Percentiles rank a stretch among this genome's conserved stretches.
phyloP scores from a whole-genome alignment of 2,888 invertebrate species.

The Xestia ashworthii region DNA sequence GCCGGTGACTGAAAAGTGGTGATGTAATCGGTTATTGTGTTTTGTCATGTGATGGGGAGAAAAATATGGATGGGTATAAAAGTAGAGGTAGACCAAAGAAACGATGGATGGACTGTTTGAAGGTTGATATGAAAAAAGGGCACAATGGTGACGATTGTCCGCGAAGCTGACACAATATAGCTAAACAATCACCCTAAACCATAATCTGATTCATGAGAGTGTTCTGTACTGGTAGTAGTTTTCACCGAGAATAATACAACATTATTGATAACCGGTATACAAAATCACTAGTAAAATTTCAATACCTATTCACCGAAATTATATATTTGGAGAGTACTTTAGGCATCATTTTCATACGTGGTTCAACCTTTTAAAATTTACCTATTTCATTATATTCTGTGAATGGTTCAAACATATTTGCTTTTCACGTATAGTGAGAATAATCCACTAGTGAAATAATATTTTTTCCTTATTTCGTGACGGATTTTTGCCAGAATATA shows the following conservation, averaged over 20 bases:
- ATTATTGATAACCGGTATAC: not conserved
- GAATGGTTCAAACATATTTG: not conserved
- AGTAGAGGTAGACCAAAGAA: too few relatives aligned
- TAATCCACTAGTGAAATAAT: slow-evolving; percentile 5
- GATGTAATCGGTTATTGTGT: too few relatives aligned
- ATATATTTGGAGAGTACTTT: not conserved
- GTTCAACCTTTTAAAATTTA: not conserved
- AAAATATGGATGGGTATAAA: too few relatives aligned
- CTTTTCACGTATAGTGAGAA: slow-evolving; percentile 1
- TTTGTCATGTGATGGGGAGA: too few relatives aligned
- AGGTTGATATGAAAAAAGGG: too few relatives aligned
- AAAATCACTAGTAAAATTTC: not conserved
- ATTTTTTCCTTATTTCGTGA: slow-evolving; percentile 27
- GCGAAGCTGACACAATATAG: not conserved
- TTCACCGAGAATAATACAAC: not conserved
- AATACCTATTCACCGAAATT: not conserved
- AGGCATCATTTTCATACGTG: not conserved
- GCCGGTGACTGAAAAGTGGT: too few relatives aligned
- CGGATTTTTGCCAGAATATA: slow-evolving; percentile 14
- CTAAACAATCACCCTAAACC: not conserved
- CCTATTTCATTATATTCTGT: not conserved
- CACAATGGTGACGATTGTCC: not conserved
- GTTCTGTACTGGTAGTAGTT: not conserved
- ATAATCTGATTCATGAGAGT: not conserved
- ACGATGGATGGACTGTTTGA: too few relatives aligned